Conservation (phyloP, 2,113 vertebrate genomes). For the Epinephelus cyanopodus region DNA sequence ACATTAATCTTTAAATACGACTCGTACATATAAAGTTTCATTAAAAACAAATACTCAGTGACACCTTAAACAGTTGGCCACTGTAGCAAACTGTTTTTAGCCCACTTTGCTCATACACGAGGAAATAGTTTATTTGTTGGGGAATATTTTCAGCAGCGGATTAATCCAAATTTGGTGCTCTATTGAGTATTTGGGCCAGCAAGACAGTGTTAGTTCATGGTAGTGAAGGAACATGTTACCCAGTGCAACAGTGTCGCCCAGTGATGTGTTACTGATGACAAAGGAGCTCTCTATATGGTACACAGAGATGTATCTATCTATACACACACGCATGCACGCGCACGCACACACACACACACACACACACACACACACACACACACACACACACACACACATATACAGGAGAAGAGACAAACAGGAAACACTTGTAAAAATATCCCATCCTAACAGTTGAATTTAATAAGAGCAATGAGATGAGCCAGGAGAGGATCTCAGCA, state of each 20-base stretch:
- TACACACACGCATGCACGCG: too few relatives aligned
- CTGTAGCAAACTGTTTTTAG: too few relatives aligned
- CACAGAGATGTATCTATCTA: too few relatives aligned
- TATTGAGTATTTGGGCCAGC: not conserved
- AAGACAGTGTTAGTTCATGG: not conserved
- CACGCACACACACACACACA: too few relatives aligned
- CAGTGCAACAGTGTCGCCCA: too few relatives aligned
- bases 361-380: too few relatives aligned
- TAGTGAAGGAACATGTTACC: too few relatives aligned
- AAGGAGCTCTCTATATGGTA: too few relatives aligned
- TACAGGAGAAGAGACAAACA: not conserved
- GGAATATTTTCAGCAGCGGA: not conserved
- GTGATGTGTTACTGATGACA: too few relatives aligned
- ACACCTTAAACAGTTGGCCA: not conserved
- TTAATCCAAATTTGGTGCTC: not conserved
- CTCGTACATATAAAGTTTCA: not conserved
- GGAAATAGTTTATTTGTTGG: not conserved
- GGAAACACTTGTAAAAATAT: constrained; percentile 25
- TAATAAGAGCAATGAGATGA: constrained; percentile 14
- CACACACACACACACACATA: too few relatives aligned
- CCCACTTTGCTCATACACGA: not conserved
- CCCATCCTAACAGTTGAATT: constrained; percentile 5
- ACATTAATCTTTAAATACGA: not conserved
- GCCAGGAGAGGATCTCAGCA: not conserved
- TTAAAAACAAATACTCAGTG: not conserved